These are phyloP conservation scores for Mythimna ferrago DNA, from an alignment of 2,888 invertebrate genomes.

Conservation along the genomic window DNA sequence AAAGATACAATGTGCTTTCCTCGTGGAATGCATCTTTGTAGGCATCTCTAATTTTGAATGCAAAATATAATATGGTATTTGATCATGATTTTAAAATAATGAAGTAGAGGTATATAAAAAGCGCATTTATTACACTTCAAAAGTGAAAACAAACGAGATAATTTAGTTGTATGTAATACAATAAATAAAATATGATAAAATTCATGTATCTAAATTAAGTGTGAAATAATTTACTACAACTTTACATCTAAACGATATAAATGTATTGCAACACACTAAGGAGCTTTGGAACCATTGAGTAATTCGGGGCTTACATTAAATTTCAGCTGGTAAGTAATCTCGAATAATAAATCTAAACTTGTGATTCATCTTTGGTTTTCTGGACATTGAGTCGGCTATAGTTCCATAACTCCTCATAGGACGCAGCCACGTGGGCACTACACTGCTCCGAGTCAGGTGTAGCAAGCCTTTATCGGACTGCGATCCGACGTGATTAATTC, in stretches of 20 bases:
- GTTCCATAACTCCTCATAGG: slow-evolving; percentile 88
- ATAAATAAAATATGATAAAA: slow-evolving; percentile 88
- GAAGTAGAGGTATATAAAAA: slow-evolving; percentile 89
- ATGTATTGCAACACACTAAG: slow-evolving; percentile 89
- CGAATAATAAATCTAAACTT: slow-evolving; percentile 84
- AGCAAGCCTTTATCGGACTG: slow-evolving; percentile 68
- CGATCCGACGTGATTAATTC: slow-evolving; percentile 79
- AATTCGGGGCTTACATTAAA: slow-evolving; percentile 80
- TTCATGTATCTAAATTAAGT: slow-evolving; percentile 87
- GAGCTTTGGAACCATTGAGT: slow-evolving; percentile 89
- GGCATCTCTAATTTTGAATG: slow-evolving; percentile 81
- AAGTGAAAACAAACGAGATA: slow-evolving; percentile 87
- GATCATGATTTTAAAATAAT: slow-evolving; percentile 89
- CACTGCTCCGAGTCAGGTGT: slow-evolving; percentile 56
- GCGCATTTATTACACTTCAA: slow-evolving; percentile 87
- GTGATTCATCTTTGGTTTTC: slow-evolving; percentile 90
- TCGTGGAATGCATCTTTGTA: slow-evolving; percentile 86
- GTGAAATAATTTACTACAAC: slow-evolving; percentile 90
- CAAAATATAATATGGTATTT: slow-evolving; percentile 86
- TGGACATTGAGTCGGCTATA: slow-evolving; percentile 78
- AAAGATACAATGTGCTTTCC: slow-evolving; percentile 85
- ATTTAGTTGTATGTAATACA: slow-evolving; percentile 86
- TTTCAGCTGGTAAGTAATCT: slow-evolving; percentile 84
- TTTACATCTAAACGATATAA: slow-evolving; percentile 89
- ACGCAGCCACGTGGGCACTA: slow-evolving; percentile 62